A percentile compares a stretch with the other conserved stretches of the same genome.
Evolutionary conservation across 2,888 invertebrate species (phyloP).

Genomic region (Thalpophila matura): DNA sequence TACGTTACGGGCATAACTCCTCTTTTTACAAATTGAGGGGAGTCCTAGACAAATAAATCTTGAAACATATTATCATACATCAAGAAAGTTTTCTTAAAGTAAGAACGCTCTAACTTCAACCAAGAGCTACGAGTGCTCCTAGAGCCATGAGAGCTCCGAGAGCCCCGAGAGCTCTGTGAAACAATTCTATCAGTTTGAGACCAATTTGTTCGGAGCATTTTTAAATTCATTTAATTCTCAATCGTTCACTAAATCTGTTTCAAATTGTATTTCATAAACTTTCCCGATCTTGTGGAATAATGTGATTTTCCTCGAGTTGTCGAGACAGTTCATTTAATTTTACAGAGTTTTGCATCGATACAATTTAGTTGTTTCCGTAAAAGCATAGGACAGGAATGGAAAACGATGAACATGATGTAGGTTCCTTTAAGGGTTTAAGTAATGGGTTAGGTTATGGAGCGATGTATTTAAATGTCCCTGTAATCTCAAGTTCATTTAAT

Average conservation of each 20-base stretch:
- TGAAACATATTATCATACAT: constrained; percentile 40
- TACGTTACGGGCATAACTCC: not conserved
- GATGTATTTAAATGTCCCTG: no score
- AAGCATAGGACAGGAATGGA: no score
- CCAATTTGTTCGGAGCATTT: not conserved
- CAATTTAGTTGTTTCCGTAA: constrained; percentile 3
- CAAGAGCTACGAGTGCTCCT: not conserved
- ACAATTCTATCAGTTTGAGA: not conserved
- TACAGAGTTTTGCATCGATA: not conserved
- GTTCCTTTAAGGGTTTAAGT: no score
- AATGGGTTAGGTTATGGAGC: no score
- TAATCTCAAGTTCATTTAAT: no score
- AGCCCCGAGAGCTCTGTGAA: not conserved
- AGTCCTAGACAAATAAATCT: constrained; percentile 44
- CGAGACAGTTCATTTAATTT: not conserved
- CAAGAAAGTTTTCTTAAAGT: constrained; percentile 37
- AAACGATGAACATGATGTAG: no score
- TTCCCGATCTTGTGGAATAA: not conserved
- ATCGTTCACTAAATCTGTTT: constrained; percentile 19
- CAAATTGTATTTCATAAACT: constrained; percentile 32
- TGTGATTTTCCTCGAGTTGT: not conserved
- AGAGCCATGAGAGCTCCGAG: not conserved
- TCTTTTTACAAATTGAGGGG: constrained; percentile 29
- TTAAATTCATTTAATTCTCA: constrained; percentile 22
- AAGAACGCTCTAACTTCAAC: not conserved